A percentile compares a stretch with the other conserved stretches of the same genome.
phyloP scores from a whole-genome alignment of 2,888 invertebrate genomes.

The Malachius bipustulatus region DNA sequence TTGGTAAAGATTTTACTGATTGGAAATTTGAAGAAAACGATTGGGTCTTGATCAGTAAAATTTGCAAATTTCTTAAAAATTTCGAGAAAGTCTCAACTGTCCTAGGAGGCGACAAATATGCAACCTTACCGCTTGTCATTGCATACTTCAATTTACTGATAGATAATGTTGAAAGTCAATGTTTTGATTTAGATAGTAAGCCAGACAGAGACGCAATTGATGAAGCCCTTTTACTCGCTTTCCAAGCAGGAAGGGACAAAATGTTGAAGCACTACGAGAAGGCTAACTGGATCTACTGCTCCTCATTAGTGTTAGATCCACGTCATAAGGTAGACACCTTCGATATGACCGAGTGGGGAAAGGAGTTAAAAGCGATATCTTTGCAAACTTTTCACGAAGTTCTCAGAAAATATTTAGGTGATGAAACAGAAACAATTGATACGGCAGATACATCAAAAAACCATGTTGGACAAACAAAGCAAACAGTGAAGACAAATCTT shows the following conservation, averaged over 20 bases:
- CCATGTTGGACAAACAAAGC: no score
- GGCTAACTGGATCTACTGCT: constrained; percentile 22
- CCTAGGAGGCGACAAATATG: constrained; percentile 19
- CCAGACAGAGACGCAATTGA: constrained; percentile 16
- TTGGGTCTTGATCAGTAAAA: no score
- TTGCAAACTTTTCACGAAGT: constrained; percentile 12
- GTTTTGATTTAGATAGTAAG: constrained; percentile 16
- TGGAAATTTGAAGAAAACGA: no score
- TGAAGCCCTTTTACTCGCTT: constrained; percentile 16
- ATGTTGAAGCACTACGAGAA: constrained; percentile 21
- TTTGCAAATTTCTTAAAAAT: constrained; percentile 10
- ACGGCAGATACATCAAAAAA: no score
- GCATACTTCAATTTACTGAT: constrained; percentile 18
- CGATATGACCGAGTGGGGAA: constrained; percentile 17
- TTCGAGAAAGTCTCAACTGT: constrained; percentile 13
- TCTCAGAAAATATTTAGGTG: constrained; percentile 11
- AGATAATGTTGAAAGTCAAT: constrained; percentile 18
- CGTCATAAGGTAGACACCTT: constrained; percentile 22
- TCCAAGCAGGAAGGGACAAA: constrained; percentile 19
- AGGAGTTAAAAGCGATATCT: constrained; percentile 8
- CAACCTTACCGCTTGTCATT: constrained; percentile 16
- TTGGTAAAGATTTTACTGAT: no score
- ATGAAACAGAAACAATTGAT: no score
- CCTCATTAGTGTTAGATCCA: constrained; percentile 20
- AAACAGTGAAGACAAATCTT: no score